Percentiles rank a stretch among this genome's conserved stretches.
Conservation (phyloP, 2,888 invertebrate genomes). For the Lycocerus yunnanus region DNA sequence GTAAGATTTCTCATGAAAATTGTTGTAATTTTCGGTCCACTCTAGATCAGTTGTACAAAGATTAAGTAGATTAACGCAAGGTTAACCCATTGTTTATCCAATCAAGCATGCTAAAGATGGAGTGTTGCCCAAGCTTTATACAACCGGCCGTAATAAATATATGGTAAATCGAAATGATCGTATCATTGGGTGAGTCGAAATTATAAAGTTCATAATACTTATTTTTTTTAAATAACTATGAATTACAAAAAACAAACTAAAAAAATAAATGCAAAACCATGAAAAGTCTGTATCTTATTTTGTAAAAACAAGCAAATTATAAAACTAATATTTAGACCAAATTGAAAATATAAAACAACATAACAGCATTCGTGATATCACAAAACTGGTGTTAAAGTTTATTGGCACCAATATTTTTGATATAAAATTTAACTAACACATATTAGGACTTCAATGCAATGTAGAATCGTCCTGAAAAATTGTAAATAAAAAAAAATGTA, state of each 20-base stretch:
- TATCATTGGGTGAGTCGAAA: no score
- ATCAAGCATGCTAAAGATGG: no score
- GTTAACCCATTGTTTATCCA: no score
- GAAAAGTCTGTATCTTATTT: not conserved
- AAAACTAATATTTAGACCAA: not conserved
- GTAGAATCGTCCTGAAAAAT: slow-evolving; percentile 30
- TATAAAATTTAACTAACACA: slow-evolving; percentile 36
- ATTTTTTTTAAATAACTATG: not conserved
- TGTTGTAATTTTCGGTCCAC: no score
- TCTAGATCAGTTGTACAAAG: no score
- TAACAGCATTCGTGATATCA: slow-evolving; percentile 21
- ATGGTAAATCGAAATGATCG: no score
- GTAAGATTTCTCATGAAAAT: no score
- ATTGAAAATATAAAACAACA: not conserved
- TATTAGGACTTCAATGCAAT: slow-evolving; percentile 37
- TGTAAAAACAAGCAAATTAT: not conserved
- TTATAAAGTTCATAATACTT: not conserved
- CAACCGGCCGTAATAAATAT: no score
- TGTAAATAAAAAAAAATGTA: not conserved
- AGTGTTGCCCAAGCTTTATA: no score
- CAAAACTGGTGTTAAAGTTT: slow-evolving; percentile 32
- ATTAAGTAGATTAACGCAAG: no score
- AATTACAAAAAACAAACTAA: not conserved
- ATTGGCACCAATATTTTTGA: slow-evolving; percentile 32
- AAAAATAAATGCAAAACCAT: not conserved